Conservation (phyloP, 2,797 vertebrate species). For the Lithobates sylvaticus region DNA sequence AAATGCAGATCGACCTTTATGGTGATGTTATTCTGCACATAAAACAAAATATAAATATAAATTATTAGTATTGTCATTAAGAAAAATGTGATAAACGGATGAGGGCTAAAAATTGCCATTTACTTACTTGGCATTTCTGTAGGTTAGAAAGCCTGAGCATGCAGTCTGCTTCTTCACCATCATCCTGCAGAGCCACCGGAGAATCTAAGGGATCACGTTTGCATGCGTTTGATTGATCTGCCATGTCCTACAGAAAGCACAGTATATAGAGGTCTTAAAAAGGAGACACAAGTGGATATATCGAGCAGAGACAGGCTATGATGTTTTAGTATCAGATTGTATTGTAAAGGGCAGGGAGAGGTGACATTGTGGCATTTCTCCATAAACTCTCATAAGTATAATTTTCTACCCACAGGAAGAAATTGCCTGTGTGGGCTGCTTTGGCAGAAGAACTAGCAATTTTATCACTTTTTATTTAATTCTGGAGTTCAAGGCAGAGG, state of each 20-base stretch:
- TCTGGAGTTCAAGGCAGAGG: too few relatives aligned
- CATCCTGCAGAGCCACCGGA: constrained; percentile 70
- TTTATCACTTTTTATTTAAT: too few relatives aligned
- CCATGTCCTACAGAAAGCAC: constrained; percentile 69
- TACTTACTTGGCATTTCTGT: constrained; percentile 83
- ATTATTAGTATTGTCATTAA: not conserved
- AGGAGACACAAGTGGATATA: too few relatives aligned
- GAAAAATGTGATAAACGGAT: not conserved
- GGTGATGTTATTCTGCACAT: constrained; percentile 69
- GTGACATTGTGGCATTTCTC: too few relatives aligned
- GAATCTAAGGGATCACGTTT: constrained; percentile 77
- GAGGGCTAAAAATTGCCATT: not conserved
- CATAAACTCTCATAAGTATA: too few relatives aligned
- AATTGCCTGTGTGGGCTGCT: too few relatives aligned
- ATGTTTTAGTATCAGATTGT: too few relatives aligned
- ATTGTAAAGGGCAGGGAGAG: too few relatives aligned
- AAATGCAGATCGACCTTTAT: constrained; percentile 82
- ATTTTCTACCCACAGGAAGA: too few relatives aligned
- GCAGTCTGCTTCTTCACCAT: constrained; percentile 73
- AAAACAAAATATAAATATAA: not conserved
- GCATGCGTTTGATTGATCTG: constrained; percentile 68
- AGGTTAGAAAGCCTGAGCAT: constrained; percentile 80
- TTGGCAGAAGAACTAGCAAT: too few relatives aligned
- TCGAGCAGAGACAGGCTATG: too few relatives aligned
- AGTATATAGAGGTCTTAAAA: not conserved